Conservation (phyloP, 2,888 invertebrate species). For the Drosophila colorata region DNA sequence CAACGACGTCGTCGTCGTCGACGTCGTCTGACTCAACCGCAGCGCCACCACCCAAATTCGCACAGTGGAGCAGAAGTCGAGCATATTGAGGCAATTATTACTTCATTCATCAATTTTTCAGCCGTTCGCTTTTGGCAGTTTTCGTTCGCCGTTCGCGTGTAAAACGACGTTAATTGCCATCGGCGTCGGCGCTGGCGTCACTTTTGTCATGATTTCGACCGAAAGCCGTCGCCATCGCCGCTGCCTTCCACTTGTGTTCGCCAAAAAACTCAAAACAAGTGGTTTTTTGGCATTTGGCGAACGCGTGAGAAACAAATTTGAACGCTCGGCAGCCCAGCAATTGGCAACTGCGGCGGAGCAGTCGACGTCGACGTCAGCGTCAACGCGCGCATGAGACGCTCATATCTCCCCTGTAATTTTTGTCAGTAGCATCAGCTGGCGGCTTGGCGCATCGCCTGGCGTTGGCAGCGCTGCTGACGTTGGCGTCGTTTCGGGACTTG, state of each 20-base stretch:
- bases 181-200: constrained; percentile 15
- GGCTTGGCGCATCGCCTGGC: constrained; percentile 4
- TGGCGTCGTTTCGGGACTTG: constrained; percentile 30
- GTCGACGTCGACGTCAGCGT: constrained; percentile 1
- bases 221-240: neutral
- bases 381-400: constrained; percentile 14
- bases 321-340: constrained; percentile 23
- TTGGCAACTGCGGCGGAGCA: constrained; percentile 9
- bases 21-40: constrained; percentile 52
- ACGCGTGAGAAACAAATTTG: constrained; percentile 60
- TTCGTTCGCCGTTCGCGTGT: constrained; percentile 30
- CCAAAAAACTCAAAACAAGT: constrained; percentile 51
- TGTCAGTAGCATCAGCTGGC: constrained; percentile 38
- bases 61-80: constrained; percentile 66
- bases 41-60: constrained; percentile 71
- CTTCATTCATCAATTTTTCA: constrained; percentile 68
- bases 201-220: constrained; percentile 28
- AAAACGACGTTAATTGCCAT: constrained; percentile 43
- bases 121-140: constrained; percentile 33
- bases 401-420: constrained; percentile 15
- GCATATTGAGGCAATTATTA: constrained; percentile 54
- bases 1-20: constrained; percentile 47
- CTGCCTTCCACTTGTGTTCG: constrained; percentile 19
- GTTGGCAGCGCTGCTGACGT: constrained; percentile 2
- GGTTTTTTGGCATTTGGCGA: constrained; percentile 49